Percentiles rank a stretch among this genome's conserved stretches.
phyloP scores from a whole-genome alignment of 2,888 invertebrate species.

The Zhuqinia jingwanae region DNA sequence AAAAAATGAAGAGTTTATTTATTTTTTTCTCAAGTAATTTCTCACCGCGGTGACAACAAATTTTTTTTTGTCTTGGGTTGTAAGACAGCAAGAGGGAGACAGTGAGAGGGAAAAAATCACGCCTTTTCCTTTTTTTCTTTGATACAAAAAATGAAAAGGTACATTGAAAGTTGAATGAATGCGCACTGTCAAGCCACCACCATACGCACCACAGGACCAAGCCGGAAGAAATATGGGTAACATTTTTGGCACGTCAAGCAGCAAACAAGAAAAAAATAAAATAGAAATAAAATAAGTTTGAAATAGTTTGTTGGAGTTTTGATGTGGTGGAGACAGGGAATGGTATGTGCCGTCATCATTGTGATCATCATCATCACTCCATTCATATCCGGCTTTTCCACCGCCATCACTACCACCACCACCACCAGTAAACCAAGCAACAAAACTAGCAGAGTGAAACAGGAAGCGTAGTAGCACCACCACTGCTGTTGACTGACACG shows the following conservation, averaged over 20 bases:
- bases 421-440: not conserved
- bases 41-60: constrained; percentile 7
- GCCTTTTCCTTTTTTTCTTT: not conserved
- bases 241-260: constrained; percentile 74
- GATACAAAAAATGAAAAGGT: not conserved
- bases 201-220: constrained; percentile 27
- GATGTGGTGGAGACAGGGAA: not conserved
- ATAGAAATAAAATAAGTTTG: not conserved
- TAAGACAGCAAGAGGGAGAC: not conserved
- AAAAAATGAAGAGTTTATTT: constrained; percentile 7
- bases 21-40: constrained; percentile 2
- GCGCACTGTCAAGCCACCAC: not conserved
- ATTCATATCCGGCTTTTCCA: constrained; percentile 49
- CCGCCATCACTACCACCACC: not conserved
- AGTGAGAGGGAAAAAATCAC: not conserved
- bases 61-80: not conserved
- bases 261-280: not conserved
- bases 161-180: not conserved
- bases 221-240: constrained; percentile 74
- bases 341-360: not conserved
- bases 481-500: too few species aligned
- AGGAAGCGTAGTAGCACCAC: constrained; percentile 4
- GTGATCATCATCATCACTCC: constrained; percentile 26
- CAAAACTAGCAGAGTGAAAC: constrained; percentile 15
- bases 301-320: not conserved